Conservation (phyloP, 1,140 invertebrate genomes). For the Drosophila sucinea region DNA sequence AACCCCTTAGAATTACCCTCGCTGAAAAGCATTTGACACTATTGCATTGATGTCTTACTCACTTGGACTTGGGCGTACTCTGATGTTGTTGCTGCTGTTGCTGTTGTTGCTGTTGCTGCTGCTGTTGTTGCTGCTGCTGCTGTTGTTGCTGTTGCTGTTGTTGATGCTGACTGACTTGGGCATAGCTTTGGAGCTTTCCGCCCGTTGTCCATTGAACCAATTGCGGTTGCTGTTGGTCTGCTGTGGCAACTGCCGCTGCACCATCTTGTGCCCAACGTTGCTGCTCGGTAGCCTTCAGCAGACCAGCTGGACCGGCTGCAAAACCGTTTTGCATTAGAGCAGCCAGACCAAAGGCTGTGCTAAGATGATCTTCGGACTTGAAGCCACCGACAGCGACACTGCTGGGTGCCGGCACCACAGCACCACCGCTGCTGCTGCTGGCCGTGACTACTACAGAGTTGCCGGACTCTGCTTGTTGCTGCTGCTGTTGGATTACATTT, state of each 20-base stretch:
- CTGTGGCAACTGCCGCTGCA: slow-evolving; percentile 47
- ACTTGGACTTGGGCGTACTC: slow-evolving; percentile 76
- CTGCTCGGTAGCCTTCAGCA: slow-evolving; percentile 56
- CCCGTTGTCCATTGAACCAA: slow-evolving; percentile 78
- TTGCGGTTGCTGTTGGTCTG: slow-evolving; percentile 61
- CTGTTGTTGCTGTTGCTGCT: slow-evolving; percentile 65
- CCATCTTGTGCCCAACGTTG: slow-evolving; percentile 63
- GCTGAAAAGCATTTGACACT: not conserved
- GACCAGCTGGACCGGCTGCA: slow-evolving; percentile 84
- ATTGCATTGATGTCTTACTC: slow-evolving; percentile 11
- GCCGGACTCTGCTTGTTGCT: slow-evolving; percentile 59
- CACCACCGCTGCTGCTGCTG: slow-evolving; percentile 50
- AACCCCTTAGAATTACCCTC: too few relatives aligned
- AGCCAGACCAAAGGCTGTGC: slow-evolving; percentile 87
- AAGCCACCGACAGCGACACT: slow-evolving; percentile 76
- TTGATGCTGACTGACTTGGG: slow-evolving; percentile 68
- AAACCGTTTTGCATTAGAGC: slow-evolving; percentile 90
- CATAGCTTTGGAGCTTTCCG: slow-evolving; percentile 74
- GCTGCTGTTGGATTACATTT: slow-evolving; percentile 48
- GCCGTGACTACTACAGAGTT: slow-evolving; percentile 76
- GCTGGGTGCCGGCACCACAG: slow-evolving; percentile 68
- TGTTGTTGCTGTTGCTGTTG: slow-evolving; percentile 68
- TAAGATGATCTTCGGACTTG: slow-evolving; percentile 87
- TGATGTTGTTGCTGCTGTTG: slow-evolving; percentile 67
- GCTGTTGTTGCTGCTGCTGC: slow-evolving; percentile 65